A percentile compares a stretch with the other conserved stretches of the same genome.
Evolutionary conservation across 1,140 invertebrate genomes (phyloP).

Genomic region (Drosophila sulfurigaster): DNA sequence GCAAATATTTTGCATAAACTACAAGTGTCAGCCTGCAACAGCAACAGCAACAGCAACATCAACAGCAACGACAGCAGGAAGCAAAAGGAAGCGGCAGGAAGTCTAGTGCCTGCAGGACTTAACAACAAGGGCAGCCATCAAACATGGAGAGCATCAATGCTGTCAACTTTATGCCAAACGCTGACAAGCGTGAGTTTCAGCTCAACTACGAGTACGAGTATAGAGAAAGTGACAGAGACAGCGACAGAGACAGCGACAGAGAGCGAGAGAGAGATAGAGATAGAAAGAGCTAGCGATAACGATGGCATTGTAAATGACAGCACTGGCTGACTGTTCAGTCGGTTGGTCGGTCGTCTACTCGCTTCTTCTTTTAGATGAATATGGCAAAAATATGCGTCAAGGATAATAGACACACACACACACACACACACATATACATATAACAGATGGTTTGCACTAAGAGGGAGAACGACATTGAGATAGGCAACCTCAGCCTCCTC

Average conservation of each 20-base stretch:
- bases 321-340: neutral
- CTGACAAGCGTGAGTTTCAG: conserved; percentile 12
- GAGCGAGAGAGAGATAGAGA: neutral
- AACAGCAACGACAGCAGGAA: neutral
- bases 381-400: conserved; percentile 29
- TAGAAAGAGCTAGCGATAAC: neutral
- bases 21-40: conserved; percentile 35
- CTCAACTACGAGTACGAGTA: too few relatives aligned
- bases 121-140: conserved; percentile 19
- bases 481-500: neutral
- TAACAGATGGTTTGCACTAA: neutral
- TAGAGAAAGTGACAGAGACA: neutral
- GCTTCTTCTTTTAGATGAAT: conserved; percentile 1
- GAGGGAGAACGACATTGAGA: neutral
- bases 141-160: conserved; percentile 35
- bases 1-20: conserved; percentile 61
- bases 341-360: too few relatives aligned
- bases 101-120: neutral
- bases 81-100: neutral
- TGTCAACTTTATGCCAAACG: conserved; percentile 48
- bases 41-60: too few relatives aligned
- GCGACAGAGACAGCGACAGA: neutral
- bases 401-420: conserved; percentile 21
- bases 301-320: neutral
- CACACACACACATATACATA: neutral